These are phyloP conservation scores for Chelon auratus DNA, from an alignment of 2,797 vertebrate genomes.

Conservation along the genomic window DNA sequence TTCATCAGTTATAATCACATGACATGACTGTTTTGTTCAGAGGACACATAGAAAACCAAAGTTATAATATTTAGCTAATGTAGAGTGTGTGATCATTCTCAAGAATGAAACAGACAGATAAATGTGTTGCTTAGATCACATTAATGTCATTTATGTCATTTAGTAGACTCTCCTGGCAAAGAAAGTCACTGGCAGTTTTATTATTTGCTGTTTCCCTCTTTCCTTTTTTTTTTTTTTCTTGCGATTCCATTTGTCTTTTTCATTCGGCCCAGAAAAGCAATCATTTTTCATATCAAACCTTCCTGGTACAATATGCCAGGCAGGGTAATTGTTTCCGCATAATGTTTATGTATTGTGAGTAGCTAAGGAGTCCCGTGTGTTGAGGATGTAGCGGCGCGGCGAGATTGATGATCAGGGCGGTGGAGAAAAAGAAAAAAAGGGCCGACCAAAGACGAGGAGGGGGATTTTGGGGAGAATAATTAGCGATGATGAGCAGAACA, in stretches of 20 bases:
- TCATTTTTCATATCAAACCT: conserved; percentile 63
- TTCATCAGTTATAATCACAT: not conserved
- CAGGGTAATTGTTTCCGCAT: conserved; percentile 66
- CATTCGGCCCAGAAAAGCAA: conserved; percentile 50
- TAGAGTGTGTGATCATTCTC: not conserved
- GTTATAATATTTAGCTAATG: conserved; percentile 1
- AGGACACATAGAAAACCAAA: conserved; percentile 24
- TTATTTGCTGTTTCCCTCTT: conserved; percentile 15
- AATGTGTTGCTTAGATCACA: conserved; percentile 11
- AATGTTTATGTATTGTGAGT: conserved; percentile 60
- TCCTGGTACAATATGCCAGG: conserved; percentile 40
- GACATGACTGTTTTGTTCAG: not conserved
- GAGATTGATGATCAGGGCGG: conserved; percentile 46
- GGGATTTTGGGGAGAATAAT: conserved; percentile 35
- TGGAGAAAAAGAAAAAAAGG: conserved; percentile 18
- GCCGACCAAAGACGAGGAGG: conserved; percentile 17
- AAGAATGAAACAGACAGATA: not conserved
- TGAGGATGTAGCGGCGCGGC: conserved; percentile 25
- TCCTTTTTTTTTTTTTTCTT: not conserved
- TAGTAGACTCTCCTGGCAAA: not conserved
- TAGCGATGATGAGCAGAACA: conserved; percentile 49
- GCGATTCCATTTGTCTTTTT: conserved; percentile 45
- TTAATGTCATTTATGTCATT: not conserved
- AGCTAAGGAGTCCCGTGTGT: conserved; percentile 37
- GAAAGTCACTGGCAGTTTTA: conserved; percentile 4